These are phyloP conservation scores for Pomacea canaliculata DNA, from an alignment of 2,888 invertebrate genomes.

Conservation along the genomic window DNA sequence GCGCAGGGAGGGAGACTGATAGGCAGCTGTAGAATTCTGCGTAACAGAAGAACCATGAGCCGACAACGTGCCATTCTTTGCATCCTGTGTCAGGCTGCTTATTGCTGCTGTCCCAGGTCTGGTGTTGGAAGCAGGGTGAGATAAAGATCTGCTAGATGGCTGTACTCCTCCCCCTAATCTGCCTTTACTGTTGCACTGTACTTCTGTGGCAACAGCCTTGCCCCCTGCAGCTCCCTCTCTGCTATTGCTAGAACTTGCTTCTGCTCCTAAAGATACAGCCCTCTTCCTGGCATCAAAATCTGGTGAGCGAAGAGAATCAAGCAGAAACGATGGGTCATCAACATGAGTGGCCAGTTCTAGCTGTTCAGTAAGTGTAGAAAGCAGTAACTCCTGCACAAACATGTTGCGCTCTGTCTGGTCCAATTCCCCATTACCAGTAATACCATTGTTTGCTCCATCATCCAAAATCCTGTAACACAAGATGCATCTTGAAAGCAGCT, in stretches of 20 bases:
- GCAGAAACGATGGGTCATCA: slow-evolving; percentile 40
- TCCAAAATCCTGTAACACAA: slow-evolving; percentile 55
- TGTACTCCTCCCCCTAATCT: slow-evolving; percentile 6
- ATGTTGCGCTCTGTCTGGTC: slow-evolving; percentile 76
- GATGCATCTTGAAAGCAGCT: not conserved
- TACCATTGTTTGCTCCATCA: slow-evolving; percentile 38
- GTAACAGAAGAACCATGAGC: not conserved
- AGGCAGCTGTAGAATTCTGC: not conserved
- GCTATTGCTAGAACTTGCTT: slow-evolving; percentile 5
- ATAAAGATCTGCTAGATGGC: not conserved
- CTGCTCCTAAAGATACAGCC: slow-evolving; percentile 9
- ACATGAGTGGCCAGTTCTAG: slow-evolving; percentile 44
- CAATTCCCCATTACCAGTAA: slow-evolving; percentile 40
- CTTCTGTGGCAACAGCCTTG: slow-evolving; percentile 12
- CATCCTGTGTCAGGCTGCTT: slow-evolving; percentile 20
- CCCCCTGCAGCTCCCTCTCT: slow-evolving; percentile 4
- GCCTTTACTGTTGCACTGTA: slow-evolving; percentile 25
- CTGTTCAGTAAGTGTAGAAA: slow-evolving; percentile 74
- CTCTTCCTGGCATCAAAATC: slow-evolving; percentile 33
- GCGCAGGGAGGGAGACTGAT: not conserved
- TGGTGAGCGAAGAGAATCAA: slow-evolving; percentile 40
- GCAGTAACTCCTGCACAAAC: slow-evolving; percentile 80
- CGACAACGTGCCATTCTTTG: not conserved
- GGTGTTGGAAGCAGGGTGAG: not conserved
- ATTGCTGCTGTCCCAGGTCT: slow-evolving; percentile 23